Percentiles rank a stretch among this genome's conserved stretches.
Evolutionary conservation across 2,888 invertebrate species (phyloP).

Genomic region (Lepas anatifera): DNA sequence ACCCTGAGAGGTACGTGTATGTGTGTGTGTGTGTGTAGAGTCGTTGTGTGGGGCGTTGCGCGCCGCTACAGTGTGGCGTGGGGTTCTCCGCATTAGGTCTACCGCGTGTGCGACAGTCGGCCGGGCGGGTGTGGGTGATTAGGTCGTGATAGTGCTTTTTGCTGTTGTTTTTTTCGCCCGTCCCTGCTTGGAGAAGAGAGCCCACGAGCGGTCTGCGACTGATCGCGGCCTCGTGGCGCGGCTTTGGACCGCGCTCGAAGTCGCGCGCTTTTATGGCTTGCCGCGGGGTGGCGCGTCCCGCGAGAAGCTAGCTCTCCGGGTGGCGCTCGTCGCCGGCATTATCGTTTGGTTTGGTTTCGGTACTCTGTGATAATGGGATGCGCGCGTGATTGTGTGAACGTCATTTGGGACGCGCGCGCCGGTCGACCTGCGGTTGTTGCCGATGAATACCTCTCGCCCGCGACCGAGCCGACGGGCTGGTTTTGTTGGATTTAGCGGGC

Average conservation of each 20-base stretch:
- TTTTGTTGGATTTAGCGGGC: background rate
- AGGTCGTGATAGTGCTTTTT: background rate
- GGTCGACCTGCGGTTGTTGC: background rate
- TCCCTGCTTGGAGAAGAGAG: background rate
- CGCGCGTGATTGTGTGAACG: background rate
- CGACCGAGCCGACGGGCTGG: background rate
- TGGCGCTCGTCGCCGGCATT: no score
- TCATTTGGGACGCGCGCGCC: background rate
- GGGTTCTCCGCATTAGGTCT: no score
- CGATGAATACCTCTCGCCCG: background rate
- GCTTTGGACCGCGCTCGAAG: no score
- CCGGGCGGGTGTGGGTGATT: background rate
- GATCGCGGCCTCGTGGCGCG: background rate
- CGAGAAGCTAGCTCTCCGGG: no score
- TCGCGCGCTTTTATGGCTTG: no score
- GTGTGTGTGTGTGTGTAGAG: no score
- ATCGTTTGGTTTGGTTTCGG: background rate
- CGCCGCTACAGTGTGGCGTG: no score
- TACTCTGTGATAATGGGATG: conserved; percentile 4
- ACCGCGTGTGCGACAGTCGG: background rate
- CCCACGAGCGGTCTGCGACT: background rate
- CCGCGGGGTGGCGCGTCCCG: no score
- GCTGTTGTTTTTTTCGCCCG: background rate
- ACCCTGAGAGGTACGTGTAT: no score
- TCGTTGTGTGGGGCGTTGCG: no score